Evolutionary conservation across 2,888 invertebrate genomes (phyloP), one percentile per base, ranked within the genome.

Genomic region (Zaprionus lineosus): DNA sequence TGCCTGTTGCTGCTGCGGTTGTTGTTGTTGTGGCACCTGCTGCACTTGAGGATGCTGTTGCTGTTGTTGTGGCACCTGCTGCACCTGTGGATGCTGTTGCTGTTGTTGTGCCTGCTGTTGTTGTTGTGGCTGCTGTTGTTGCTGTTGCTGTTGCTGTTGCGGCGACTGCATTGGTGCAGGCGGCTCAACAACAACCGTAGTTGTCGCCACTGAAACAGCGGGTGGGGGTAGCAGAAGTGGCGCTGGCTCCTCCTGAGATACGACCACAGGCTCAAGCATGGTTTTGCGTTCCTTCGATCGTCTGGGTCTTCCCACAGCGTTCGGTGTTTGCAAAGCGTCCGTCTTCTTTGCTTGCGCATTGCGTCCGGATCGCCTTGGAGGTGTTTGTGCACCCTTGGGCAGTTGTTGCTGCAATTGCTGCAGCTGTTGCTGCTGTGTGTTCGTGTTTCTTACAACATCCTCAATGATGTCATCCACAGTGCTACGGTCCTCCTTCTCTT

Each of bases 391-490:
- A 6, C 89, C 87, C 84, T 91, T 73, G 21, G 87, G 86, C 44
- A 86, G 52, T 16, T 34, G 67, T 11, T 47, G 71, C 26, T 55
- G 66, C 21, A 36, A 18, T 28, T 83, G 58, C 24, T 16, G 51
- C 19, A 12, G 79, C 19, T 75, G 47, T 7, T 70, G 57, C 28
- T 39, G 61, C n/a, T 57, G 73, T 0, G 84, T 84, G 19, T 82
- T 77, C 3, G 92, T 91, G 57, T 95, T 94, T 70, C 95, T 93
- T 1, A 96, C 94, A 0, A 97, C 96, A 84, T 97, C 97, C 73
- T 98, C 97, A 67, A 97, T 97, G 8, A 95, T 93, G 77, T 96
- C 97, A 86, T 98, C 97, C 6, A 96, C 93, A 1, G 95, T 94
- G 60, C 92, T 95, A 57, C 95, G 92, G 83, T 95, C 95, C 18